These are phyloP conservation scores for Eriocheir sinensis DNA, from an alignment of 1,140 invertebrate species.

Conservation along the genomic window DNA sequence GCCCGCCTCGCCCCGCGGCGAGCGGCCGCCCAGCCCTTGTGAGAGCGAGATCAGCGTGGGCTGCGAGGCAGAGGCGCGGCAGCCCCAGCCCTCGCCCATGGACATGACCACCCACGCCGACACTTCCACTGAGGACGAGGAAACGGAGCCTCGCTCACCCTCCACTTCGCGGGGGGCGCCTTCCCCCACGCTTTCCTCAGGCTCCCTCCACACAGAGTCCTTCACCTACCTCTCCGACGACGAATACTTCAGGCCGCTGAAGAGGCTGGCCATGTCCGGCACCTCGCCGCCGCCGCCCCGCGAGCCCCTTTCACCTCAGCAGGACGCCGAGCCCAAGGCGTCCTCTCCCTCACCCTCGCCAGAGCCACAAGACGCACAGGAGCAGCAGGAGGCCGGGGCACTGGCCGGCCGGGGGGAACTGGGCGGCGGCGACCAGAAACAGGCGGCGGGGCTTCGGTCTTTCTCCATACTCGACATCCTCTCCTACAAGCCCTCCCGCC, in stretches of 20 bases:
- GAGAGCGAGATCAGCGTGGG: conserved; percentile 80
- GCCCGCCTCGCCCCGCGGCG: conserved; percentile 65
- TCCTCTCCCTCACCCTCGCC: conserved; percentile 69
- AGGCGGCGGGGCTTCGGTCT: conserved; percentile 88
- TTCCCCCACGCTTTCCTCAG: conserved; percentile 71
- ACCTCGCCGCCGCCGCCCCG: conserved; percentile 53
- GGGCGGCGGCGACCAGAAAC: conserved; percentile 57
- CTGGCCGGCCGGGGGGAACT: background rate
- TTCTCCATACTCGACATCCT: conserved; percentile 97
- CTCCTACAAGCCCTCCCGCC: conserved; percentile 85
- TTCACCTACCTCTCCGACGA: conserved; percentile 78
- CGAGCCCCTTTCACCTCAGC: conserved; percentile 21
- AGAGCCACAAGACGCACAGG: conserved; percentile 50
- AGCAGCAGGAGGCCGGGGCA: conserved; percentile 48
- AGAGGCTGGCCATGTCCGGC: conserved; percentile 69
- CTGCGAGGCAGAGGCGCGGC: conserved; percentile 73
- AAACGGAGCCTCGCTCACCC: conserved; percentile 76
- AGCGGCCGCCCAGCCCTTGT: conserved; percentile 73
- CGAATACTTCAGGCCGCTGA: conserved; percentile 71
- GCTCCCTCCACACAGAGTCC: conserved; percentile 76
- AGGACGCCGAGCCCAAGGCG: conserved; percentile 57
- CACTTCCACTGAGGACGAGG: conserved; percentile 74
- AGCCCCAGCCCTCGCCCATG: conserved; percentile 74
- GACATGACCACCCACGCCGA: conserved; percentile 78
- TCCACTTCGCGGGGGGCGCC: conserved; percentile 76